Conservation (phyloP, 2,113 vertebrate genomes). For the Ploceus nigricollis region DNA sequence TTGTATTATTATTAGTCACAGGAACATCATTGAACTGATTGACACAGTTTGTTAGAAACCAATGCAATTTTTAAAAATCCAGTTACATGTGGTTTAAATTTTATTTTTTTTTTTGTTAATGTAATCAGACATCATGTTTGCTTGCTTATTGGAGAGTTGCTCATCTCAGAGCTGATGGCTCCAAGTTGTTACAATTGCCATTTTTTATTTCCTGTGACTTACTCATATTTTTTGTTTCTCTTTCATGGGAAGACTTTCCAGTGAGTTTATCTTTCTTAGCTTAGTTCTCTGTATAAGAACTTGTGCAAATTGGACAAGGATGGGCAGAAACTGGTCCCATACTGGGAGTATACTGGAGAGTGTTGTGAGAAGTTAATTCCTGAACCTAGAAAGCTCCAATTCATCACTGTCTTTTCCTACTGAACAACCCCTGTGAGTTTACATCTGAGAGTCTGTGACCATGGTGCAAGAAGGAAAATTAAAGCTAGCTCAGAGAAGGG, state of each 20-base stretch:
- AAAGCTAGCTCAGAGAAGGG: background rate
- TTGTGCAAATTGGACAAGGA: background rate
- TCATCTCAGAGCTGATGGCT: background rate
- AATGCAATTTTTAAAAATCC: background rate
- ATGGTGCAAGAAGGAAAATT: background rate
- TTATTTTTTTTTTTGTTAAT: background rate
- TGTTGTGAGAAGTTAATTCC: background rate
- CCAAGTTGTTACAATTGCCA: background rate
- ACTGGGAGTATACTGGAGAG: background rate
- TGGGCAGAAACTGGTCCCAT: background rate
- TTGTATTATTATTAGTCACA: background rate
- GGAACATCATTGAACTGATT: background rate
- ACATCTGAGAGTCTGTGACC: background rate
- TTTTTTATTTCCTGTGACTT: background rate
- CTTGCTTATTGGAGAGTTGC: background rate
- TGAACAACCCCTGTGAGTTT: background rate
- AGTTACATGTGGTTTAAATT: background rate
- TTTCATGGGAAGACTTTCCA: background rate
- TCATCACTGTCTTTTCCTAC: background rate
- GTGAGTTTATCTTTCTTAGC: background rate
- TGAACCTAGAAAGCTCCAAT: background rate
- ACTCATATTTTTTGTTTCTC: background rate
- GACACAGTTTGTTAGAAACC: background rate
- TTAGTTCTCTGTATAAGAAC: background rate
- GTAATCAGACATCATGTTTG: background rate